Conservation (phyloP, 2,888 invertebrate genomes). For the Diadromus collaris region DNA sequence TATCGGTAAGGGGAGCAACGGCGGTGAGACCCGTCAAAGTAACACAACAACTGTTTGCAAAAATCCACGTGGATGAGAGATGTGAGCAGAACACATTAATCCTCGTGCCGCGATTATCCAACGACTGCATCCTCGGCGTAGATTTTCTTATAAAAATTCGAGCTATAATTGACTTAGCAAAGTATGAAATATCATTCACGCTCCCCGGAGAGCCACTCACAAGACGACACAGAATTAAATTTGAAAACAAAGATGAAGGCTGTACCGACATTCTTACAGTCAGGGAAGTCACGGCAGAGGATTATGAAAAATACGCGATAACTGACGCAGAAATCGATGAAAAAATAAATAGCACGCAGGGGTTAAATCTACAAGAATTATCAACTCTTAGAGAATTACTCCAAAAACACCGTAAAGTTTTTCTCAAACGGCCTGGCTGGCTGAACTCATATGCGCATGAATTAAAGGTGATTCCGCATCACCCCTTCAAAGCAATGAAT, state of each 20-base stretch:
- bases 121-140: conserved; percentile 5
- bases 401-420: background rate
- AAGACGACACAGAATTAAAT: background rate
- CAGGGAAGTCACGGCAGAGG: background rate
- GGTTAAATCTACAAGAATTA: background rate
- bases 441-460: background rate
- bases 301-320: background rate
- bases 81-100: too few relatives aligned
- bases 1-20: too few relatives aligned
- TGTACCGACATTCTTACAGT: background rate
- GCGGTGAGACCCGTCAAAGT: too few relatives aligned
- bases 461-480: background rate
- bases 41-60: too few relatives aligned
- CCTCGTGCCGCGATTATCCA: background rate
- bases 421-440: background rate
- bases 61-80: too few relatives aligned
- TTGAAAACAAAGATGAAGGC: background rate
- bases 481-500: background rate
- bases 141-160: conserved; percentile 17
- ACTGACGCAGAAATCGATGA: background rate
- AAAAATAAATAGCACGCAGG: background rate
- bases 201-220: background rate
- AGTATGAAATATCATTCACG: background rate
- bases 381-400: background rate
- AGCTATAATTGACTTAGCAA: conserved; percentile 1